Conservation (phyloP, 2,113 vertebrate species). For the Protobothrops mucrosquamatus region DNA sequence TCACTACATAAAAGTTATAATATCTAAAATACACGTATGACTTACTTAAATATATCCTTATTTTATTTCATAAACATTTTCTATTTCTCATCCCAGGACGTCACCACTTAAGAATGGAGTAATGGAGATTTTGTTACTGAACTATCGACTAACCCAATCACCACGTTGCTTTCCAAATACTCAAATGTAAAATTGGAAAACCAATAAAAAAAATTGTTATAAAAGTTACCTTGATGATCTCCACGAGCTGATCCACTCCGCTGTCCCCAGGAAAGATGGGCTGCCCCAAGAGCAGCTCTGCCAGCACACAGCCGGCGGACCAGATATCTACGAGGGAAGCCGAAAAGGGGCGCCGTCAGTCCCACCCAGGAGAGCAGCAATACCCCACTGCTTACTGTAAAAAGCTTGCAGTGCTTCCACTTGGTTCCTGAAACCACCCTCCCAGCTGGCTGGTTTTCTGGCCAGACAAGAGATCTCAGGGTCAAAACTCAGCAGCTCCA, state of each 20-base stretch:
- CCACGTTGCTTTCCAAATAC: too few relatives aligned
- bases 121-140: too few relatives aligned
- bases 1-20: too few relatives aligned
- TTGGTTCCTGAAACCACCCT: background rate
- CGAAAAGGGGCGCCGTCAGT: background rate
- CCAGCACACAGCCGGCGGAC: conserved; percentile 90
- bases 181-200: too few relatives aligned
- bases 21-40: too few relatives aligned
- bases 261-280: conserved; percentile 93
- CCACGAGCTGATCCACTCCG: conserved; percentile 92
- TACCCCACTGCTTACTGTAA: too few relatives aligned
- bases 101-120: too few relatives aligned
- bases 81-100: too few relatives aligned
- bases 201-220: too few relatives aligned
- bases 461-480: background rate
- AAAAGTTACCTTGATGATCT: conserved; percentile 86
- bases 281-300: conserved; percentile 87
- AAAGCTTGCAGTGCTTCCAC: background rate
- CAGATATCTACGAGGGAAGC: conserved; percentile 77
- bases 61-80: too few relatives aligned
- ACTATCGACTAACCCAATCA: too few relatives aligned
- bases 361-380: background rate
- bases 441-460: background rate
- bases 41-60: too few relatives aligned
- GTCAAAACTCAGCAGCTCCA: background rate